Base-by-base conservation (phyloP, 2,113 vertebrate genomes). In the Sporophila hypoxantha region DNA sequence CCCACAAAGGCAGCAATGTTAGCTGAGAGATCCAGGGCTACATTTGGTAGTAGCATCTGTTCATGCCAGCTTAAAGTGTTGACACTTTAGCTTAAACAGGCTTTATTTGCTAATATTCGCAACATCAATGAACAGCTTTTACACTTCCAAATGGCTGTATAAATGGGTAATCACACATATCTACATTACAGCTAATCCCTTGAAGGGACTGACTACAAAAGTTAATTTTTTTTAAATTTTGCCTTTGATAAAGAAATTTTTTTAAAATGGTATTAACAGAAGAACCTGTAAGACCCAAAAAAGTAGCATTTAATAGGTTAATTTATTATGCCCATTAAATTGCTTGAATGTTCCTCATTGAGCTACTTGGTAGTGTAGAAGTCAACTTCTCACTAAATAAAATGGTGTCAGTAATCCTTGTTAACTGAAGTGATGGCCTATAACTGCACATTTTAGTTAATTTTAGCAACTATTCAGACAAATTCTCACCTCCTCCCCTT, bases 401-500 rank as follows among this genome's bases (percentile, higher is more conserved):
- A 92, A 89, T 65, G 17, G n/a, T 71, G 80, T 83, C 79, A 53
- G 49, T 84, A 82, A 91, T 39, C 67, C 74, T 88, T 93, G 79
- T 94, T 93, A 87, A 57, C 69, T 83, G 74, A 91, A 87, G 91
- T 91, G 82, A 78, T 81, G 74, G 80, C 88, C 82, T 91, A 55
- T 86, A 93, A 88, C 82, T 78, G 47, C 73, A 89, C 74, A 89
- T 89, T 93, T 83, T 57, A 83, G 91, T 85, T 92, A 89, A 93
- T 93, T 94, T 94, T 94, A 93, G 85, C 61, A 95, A 76, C 80
- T 65, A 89, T 85, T 87, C 85, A 93, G 71, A 80, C 44, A 94
- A 85, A 89, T 94, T 94, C 76, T 89, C 87, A 93, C 85, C 75
- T 90, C 67, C 84, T 87, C 44, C 74, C 82, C 30, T 83, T 91